A percentile compares a stretch with the other conserved stretches of the same genome.
These are phyloP conservation scores for Chelonus insularis DNA, from an alignment of 1,140 invertebrate genomes.

Conservation along the genomic window DNA sequence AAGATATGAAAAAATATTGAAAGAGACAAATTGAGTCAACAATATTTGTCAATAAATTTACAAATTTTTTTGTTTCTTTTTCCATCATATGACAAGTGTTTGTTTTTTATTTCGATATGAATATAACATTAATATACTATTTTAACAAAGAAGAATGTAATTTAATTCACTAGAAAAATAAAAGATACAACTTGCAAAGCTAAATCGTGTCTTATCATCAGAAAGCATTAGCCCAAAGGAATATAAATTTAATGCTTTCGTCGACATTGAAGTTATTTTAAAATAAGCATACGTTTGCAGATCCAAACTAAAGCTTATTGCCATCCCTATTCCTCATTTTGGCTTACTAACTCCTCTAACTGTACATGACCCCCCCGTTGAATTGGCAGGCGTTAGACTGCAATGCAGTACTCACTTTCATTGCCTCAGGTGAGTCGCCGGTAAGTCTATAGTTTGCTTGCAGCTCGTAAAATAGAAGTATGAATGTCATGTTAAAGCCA, in stretches of 20 bases:
- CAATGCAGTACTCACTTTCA: constrained; percentile 23
- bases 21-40: too few species aligned
- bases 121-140: too few species aligned
- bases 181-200: too few species aligned
- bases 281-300: constrained; percentile 31
- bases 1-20: too few species aligned
- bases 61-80: too few species aligned
- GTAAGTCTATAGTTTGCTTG: not conserved
- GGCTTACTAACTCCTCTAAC: not conserved
- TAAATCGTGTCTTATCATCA: constrained; percentile 42
- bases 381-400: constrained; percentile 11
- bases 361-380: not conserved
- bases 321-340: not conserved
- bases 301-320: not conserved
- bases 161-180: too few species aligned
- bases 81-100: too few species aligned
- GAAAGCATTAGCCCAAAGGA: constrained; percentile 37
- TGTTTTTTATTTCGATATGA: too few species aligned
- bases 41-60: too few species aligned
- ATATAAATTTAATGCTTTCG: constrained; percentile 31
- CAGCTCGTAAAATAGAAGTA: too few species aligned
- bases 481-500: too few species aligned
- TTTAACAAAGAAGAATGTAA: too few species aligned
- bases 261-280: constrained; percentile 19
- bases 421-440: not conserved